Conservation (phyloP, 2,113 vertebrate species). For the Vidua macroura region DNA sequence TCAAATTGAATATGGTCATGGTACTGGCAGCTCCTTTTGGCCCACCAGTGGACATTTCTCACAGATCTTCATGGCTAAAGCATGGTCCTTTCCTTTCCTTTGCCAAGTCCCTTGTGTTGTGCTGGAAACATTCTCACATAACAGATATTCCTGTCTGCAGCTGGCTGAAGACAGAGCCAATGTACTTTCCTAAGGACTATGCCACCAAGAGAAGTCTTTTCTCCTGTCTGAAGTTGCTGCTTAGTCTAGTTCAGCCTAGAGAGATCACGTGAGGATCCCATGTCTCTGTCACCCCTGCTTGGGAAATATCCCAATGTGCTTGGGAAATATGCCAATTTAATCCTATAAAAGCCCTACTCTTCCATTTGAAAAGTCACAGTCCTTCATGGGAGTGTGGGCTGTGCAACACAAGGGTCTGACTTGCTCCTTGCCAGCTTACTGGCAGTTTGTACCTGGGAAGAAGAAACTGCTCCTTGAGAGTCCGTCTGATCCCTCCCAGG, state of each 20-base stretch:
- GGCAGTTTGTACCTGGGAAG: not conserved
- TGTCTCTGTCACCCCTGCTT: not conserved
- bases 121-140: not conserved
- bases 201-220: not conserved
- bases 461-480: not conserved
- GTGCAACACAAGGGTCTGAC: not conserved
- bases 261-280: not conserved
- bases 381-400: not conserved
- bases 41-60: not conserved
- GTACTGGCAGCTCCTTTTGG: not conserved
- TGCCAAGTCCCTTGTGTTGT: not conserved
- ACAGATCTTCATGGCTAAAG: not conserved
- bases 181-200: not conserved
- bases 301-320: not conserved
- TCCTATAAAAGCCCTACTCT: not conserved
- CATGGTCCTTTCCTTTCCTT: not conserved
- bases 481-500: rapidly evolving
- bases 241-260: not conserved
- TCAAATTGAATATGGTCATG: not conserved
- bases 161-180: not conserved
- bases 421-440: not conserved
- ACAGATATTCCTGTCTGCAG: not conserved
- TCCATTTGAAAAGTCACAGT: constrained; percentile 3
- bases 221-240: not conserved
- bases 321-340: not conserved